Conservation (phyloP, 2,888 invertebrate genomes). For the Drosophila pseudotalamancana region DNA sequence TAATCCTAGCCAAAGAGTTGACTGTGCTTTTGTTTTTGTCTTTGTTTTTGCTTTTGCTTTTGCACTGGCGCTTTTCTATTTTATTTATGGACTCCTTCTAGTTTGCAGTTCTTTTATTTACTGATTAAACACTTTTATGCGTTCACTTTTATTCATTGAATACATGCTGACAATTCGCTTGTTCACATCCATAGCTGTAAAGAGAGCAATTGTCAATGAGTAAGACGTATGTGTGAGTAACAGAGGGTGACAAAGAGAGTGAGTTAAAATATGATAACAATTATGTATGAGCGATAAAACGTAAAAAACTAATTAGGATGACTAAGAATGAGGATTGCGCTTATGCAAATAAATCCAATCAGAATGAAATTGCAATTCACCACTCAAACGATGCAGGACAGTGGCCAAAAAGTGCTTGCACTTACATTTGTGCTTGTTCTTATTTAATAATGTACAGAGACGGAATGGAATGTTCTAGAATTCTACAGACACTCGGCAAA, state of each 20-base stretch:
- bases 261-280: constrained; percentile 6
- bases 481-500: background rate
- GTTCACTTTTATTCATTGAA: constrained; percentile 36
- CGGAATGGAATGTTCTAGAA: constrained; percentile 49
- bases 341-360: constrained; percentile 61
- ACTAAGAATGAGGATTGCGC: constrained; percentile 3
- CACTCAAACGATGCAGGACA: constrained; percentile 4
- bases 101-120: constrained; percentile 10
- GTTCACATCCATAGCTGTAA: constrained; percentile 54
- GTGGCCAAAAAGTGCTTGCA: constrained; percentile 18
- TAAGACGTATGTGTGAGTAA: constrained; percentile 1
- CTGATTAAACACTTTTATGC: constrained; percentile 38
- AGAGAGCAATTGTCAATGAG: constrained; percentile 18
- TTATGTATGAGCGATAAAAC: constrained; percentile 18
- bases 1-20: constrained; percentile 23
- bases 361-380: constrained; percentile 37
- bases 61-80: constrained; percentile 13
- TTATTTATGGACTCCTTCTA: constrained; percentile 24
- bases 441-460: constrained; percentile 32
- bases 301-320: constrained; percentile 9
- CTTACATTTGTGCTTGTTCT: constrained; percentile 48
- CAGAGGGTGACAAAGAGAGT: background rate
- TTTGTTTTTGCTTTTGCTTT: constrained; percentile 26
- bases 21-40: constrained; percentile 28
- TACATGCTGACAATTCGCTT: constrained; percentile 48